Base-by-base conservation (phyloP, 2,113 vertebrate genomes). In the Neoarius graeffei region DNA sequence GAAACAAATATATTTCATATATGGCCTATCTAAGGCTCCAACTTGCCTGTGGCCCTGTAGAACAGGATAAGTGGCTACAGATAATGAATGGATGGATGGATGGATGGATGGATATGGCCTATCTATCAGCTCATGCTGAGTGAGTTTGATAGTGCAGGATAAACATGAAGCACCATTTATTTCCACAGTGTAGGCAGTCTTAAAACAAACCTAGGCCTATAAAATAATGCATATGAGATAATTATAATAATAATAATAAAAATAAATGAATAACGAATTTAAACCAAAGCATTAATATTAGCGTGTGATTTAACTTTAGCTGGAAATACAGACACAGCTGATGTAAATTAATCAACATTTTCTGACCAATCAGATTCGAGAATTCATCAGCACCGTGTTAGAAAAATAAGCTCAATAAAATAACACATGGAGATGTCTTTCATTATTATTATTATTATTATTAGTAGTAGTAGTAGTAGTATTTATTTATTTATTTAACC, bases 291-390 rank as follows among this genome's bases (percentile, higher is more conserved):
- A 19, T 74, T 50, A 79, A 79, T 54, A n/a, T 77, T n/a, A 3
- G 50, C 50, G 23, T 54, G 74, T n/a, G 2, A 57, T 27, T 30
- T 17, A 56, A 57, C 52, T 57, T 80, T 57, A 80, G 5, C 8
- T 0, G n/a, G n/a, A 79, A 52, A 23, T n/a, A n/a, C 1, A 74
- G 17, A 15, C 23, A 80, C 54, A 9, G 3, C 3, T 30, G 54
- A 8, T 57, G 77, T 56, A 57, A 27, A 79, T 79, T n/a, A 54
- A 79, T 54, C 13, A 80, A 30, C 52, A 57, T 14, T 80, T 57
- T 80, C n/a, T 80, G 77, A 80, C 54, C 77, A 80, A 80, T 30
- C 77, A 56, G 52, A 80, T 57, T 80, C 4, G 71, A 74, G 19
- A 74, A 23, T 74, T 74, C 3, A 10, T 6, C 25, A 54, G 76